Conservation (phyloP, 2,113 vertebrate genomes). For the Ceratotherium simum region DNA sequence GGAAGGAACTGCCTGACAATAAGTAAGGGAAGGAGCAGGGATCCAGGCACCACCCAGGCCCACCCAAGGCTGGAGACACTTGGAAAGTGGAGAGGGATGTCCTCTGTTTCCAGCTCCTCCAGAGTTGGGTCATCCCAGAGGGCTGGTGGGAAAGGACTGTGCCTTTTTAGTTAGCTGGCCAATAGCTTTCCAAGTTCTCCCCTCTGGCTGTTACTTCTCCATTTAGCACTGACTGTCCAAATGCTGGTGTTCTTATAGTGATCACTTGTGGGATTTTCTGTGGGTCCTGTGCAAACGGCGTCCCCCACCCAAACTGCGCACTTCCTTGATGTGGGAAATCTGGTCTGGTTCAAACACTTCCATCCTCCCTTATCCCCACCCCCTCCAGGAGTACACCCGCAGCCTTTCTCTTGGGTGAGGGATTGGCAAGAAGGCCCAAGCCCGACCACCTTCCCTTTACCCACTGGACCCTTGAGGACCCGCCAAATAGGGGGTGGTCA, state of each 20-base stretch:
- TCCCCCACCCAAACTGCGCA: fast-evolving
- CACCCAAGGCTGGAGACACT: neutral
- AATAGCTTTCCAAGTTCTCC: neutral
- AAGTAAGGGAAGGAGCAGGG: neutral
- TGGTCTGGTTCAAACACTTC: neutral
- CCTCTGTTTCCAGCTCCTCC: neutral
- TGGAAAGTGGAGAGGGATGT: neutral
- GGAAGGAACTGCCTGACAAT: neutral
- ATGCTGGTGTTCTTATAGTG: neutral
- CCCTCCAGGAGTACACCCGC: constrained; percentile 39
- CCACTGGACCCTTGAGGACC: neutral
- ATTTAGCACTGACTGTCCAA: neutral
- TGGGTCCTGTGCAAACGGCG: neutral
- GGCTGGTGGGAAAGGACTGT: neutral
- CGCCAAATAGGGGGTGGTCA: neutral
- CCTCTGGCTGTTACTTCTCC: neutral
- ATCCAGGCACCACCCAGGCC: neutral
- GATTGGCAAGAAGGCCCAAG: neutral
- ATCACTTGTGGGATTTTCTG: neutral
- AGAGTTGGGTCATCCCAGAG: neutral
- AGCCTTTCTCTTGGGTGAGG: neutral
- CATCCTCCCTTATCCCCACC: neutral
- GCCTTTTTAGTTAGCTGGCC: neutral
- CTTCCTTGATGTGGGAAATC: neutral
- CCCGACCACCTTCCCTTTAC: neutral